Percentiles rank a stretch among this genome's conserved stretches.
phyloP scores from a whole-genome alignment of 2,113 vertebrate species.

The Bombycilla garrulus region DNA sequence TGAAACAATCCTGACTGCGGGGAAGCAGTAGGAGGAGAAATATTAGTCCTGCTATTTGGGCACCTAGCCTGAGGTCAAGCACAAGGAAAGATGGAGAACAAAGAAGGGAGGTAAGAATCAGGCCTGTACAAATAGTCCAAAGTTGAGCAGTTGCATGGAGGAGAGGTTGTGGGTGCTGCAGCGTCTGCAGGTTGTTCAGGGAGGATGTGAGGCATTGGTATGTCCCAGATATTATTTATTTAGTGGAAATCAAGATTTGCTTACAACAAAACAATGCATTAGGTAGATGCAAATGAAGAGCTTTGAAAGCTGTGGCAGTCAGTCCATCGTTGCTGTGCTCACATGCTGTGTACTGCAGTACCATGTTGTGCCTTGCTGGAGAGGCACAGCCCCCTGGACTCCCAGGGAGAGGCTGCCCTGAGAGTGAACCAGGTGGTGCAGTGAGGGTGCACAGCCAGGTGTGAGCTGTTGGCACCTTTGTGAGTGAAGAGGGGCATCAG shows the following conservation, averaged over 20 bases:
- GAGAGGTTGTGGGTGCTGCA: neutral
- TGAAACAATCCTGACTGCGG: neutral
- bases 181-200: neutral
- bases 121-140: rapidly evolving
- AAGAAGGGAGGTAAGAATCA: neutral
- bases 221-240: neutral
- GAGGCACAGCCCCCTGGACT: neutral
- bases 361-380: neutral
- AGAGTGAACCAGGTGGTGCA: rapidly evolving
- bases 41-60: neutral
- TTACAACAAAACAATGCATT: neutral
- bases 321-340: neutral
- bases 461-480: neutral
- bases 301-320: neutral
- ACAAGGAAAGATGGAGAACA: neutral
- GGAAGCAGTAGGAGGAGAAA: neutral
- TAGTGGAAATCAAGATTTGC: neutral
- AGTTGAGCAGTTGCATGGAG: neutral
- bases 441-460: neutral
- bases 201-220: neutral
- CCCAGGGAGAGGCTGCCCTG: neutral
- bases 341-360: neutral
- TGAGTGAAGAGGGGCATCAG: neutral
- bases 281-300: neutral
- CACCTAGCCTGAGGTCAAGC: neutral